These are phyloP conservation scores for Paramormyrops hopkinsi DNA, from an alignment of 2,797 vertebrate species.

Conservation along the genomic window DNA sequence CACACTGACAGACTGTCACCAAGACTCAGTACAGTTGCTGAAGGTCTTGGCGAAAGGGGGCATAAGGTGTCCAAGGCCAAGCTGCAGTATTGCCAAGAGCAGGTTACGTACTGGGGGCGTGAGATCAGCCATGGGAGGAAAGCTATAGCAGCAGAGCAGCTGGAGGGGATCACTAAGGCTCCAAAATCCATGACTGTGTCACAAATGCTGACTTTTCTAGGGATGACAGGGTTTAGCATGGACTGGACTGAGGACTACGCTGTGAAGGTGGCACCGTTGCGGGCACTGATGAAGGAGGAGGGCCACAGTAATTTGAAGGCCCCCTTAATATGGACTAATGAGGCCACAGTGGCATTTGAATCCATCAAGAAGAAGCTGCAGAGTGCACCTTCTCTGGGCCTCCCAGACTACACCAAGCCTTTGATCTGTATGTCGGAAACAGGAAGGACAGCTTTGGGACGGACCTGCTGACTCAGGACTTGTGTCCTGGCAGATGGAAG, in stretches of 20 bases:
- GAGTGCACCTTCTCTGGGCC: too few species aligned
- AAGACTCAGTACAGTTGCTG: background rate
- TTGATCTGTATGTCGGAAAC: too few species aligned
- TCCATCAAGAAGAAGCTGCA: slow-evolving; percentile 10
- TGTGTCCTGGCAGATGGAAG: too few species aligned
- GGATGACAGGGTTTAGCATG: background rate
- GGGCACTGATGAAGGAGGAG: background rate
- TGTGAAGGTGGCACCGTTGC: background rate
- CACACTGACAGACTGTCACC: background rate
- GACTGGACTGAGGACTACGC: slow-evolving; percentile 3
- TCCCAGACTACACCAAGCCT: too few species aligned
- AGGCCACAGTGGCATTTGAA: slow-evolving; percentile 10
- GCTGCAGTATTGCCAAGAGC: slow-evolving; percentile 5
- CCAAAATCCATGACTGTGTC: background rate
- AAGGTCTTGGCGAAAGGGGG: background rate
- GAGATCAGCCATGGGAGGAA: background rate
- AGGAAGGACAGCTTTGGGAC: too few species aligned
- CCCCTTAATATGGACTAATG: background rate
- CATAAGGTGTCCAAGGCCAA: background rate
- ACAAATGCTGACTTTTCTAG: slow-evolving; percentile 21
- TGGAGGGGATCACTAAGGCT: background rate
- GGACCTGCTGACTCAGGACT: too few species aligned
- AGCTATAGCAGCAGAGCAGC: background rate
- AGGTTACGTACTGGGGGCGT: slow-evolving; percentile 11
- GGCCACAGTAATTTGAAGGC: background rate